Percentiles rank a stretch among this genome's conserved stretches.
These are phyloP conservation scores for Romanogobio albipinnatus DNA, from an alignment of 2,113 vertebrate genomes.

Conservation along the genomic window DNA sequence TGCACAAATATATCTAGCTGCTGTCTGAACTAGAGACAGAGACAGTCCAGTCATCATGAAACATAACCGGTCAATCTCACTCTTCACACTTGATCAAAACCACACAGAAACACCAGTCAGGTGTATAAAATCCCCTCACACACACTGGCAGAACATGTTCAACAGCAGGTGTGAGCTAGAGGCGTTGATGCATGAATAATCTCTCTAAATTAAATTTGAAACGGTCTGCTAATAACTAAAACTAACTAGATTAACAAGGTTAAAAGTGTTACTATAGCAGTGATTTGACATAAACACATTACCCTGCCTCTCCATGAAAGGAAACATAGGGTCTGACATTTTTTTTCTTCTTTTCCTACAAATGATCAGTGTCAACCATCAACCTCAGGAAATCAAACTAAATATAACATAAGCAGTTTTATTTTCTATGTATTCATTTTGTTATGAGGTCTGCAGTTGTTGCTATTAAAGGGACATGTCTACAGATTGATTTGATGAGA, in stretches of 20 bases:
- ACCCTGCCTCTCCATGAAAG: background rate
- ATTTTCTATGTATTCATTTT: background rate
- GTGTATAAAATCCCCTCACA: conserved; percentile 8
- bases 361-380: background rate
- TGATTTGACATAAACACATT: background rate
- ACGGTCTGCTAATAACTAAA: background rate
- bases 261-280: background rate
- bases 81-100: conserved; percentile 5
- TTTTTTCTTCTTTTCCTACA: background rate
- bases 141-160: conserved; percentile 15
- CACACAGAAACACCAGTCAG: conserved; percentile 4
- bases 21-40: background rate
- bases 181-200: background rate
- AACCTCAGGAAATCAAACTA: background rate
- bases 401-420: background rate
- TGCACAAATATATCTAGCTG: background rate
- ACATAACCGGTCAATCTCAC: background rate
- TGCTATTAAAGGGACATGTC: no score
- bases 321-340: background rate
- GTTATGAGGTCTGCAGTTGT: background rate
- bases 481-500: no score
- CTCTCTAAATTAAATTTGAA: background rate
- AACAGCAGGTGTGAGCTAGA: conserved; percentile 3
- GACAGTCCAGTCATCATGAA: background rate
- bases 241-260: background rate